phyloP scores from a whole-genome alignment of 2,113 vertebrate genomes.

The Pelecanoides urinatrix region DNA sequence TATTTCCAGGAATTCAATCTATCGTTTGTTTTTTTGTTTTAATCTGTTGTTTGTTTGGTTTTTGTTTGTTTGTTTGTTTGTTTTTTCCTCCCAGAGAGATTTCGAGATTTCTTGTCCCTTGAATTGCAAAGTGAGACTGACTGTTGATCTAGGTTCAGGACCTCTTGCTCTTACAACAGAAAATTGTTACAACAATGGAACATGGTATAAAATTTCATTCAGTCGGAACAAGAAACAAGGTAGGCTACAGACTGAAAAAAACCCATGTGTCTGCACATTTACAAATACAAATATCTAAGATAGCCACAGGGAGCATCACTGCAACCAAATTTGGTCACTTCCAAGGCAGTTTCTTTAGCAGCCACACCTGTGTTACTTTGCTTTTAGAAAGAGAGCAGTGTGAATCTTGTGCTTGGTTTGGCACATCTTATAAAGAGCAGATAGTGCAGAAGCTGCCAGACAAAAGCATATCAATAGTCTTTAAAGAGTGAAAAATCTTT shows the following conservation, averaged over 20 bases:
- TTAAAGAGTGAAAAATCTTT: background rate
- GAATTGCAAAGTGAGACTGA: conserved; percentile 87
- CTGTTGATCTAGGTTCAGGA: conserved; percentile 91
- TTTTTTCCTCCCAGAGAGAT: conserved; percentile 71
- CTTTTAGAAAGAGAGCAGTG: background rate
- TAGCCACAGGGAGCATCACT: background rate
- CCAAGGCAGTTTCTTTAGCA: background rate
- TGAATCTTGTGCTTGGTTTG: background rate
- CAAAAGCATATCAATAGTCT: background rate
- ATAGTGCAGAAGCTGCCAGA: background rate
- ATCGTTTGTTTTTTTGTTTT: background rate
- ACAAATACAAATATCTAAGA: background rate
- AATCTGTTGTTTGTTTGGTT: background rate
- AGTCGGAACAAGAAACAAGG: conserved; percentile 91
- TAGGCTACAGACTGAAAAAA: conserved; percentile 19
- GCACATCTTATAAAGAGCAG: background rate
- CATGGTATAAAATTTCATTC: conserved; percentile 92
- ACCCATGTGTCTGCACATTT: background rate
- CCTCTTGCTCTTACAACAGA: conserved; percentile 82
- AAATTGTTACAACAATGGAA: conserved; percentile 87
- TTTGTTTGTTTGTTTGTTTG: background rate
- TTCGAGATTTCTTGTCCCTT: conserved; percentile 91
- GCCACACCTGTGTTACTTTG: background rate
- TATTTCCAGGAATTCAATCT: background rate
- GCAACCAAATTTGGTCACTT: background rate